Evolutionary conservation across 2,888 invertebrate species (phyloP).

Genomic region (Gortyna flavago): DNA sequence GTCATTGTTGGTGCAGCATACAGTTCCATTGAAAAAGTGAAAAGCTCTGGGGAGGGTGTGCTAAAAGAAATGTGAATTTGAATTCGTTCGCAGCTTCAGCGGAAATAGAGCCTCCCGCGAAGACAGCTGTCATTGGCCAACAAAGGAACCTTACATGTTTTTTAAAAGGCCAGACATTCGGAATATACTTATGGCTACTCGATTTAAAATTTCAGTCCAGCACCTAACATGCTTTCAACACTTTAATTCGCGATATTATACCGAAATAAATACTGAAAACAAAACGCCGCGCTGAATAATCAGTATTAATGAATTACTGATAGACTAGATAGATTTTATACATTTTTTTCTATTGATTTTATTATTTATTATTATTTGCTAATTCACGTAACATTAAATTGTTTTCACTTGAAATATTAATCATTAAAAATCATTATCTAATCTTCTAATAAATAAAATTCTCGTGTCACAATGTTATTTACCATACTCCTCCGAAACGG

Average conservation of each 20-base stretch:
- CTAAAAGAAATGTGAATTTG: not conserved
- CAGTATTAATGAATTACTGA: not conserved
- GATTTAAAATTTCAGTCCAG: not conserved
- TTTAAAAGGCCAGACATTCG: not conserved
- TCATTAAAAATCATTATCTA: no score
- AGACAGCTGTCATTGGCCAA: conserved; percentile 47
- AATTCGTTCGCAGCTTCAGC: conserved; percentile 21
- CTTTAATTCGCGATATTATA: not conserved
- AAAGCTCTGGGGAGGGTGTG: not conserved
- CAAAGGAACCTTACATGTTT: conserved; percentile 36
- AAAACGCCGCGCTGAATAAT: not conserved
- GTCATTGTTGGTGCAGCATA: not conserved
- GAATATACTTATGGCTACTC: not conserved
- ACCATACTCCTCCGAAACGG: no score
- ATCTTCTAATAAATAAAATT: no score
- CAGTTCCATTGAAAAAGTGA: not conserved
- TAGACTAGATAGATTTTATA: no score
- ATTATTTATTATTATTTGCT: no score
- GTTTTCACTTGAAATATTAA: no score
- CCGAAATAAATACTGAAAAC: not conserved
- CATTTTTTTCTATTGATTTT: no score
- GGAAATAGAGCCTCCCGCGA: conserved; percentile 45
- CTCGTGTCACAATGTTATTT: no score
- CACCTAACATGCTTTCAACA: not conserved
- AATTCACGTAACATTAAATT: no score